Conservation (phyloP, 1,140 invertebrate species). For the Spodoptera frugiperda region DNA sequence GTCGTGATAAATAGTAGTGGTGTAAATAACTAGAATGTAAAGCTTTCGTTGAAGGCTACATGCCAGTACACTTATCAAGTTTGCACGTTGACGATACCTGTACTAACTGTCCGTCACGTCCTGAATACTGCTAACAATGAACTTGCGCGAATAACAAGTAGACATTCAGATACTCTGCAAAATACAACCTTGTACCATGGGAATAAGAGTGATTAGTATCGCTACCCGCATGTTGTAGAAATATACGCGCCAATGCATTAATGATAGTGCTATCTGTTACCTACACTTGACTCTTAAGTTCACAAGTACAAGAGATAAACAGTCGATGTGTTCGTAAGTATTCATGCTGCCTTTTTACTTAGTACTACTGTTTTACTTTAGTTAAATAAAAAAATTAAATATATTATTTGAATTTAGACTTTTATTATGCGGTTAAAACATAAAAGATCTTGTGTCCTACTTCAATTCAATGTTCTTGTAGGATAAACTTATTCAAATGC, state of each 20-base stretch:
- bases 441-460: too few relatives aligned
- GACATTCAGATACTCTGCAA: slow-evolving; percentile 9
- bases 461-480: too few relatives aligned
- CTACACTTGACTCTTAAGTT: slow-evolving; percentile 80
- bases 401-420: background rate
- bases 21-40: slow-evolving; percentile 18
- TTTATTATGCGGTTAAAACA: too few relatives aligned
- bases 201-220: slow-evolving; percentile 46
- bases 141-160: slow-evolving; percentile 53
- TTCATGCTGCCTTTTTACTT: too few relatives aligned
- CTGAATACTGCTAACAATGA: slow-evolving; percentile 74
- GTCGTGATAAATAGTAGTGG: slow-evolving; percentile 13
- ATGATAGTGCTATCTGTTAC: slow-evolving; percentile 77
- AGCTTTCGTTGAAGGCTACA: slow-evolving; percentile 31
- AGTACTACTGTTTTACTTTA: background rate
- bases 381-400: too few relatives aligned
- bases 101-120: slow-evolving; percentile 71
- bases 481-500: too few relatives aligned
- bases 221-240: slow-evolving; percentile 71
- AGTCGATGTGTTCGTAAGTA: slow-evolving; percentile 44
- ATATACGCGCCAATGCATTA: slow-evolving; percentile 75
- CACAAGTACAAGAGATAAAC: slow-evolving; percentile 47
- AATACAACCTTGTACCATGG: slow-evolving; percentile 45
- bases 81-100: slow-evolving; percentile 55
- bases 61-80: slow-evolving; percentile 56